phyloP scores from a whole-genome alignment of 2,797 vertebrate genomes.

The Atherinosoma microstoma region DNA sequence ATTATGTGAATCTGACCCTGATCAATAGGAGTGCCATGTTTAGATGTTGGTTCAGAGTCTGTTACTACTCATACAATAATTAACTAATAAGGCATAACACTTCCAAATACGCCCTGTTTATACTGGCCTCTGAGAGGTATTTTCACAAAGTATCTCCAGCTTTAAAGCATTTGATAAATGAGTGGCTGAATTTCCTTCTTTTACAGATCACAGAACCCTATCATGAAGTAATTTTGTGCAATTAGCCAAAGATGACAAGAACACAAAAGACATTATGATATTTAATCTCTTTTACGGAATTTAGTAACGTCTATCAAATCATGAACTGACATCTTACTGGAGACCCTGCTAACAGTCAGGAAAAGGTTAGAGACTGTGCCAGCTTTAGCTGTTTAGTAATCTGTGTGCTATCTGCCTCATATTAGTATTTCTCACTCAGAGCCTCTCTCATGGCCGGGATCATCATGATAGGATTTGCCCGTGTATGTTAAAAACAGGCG shows the following conservation, averaged over 20 bases:
- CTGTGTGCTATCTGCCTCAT: constrained; percentile 53
- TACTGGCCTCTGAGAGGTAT: constrained; percentile 39
- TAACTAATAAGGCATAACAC: constrained; percentile 46
- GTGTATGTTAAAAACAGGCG: constrained; percentile 34
- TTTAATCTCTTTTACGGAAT: constrained; percentile 75
- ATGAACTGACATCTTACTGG: constrained; percentile 58
- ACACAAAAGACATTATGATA: constrained; percentile 73
- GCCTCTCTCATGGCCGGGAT: constrained; percentile 60
- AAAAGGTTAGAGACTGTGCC: constrained; percentile 47
- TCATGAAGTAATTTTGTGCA: constrained; percentile 79
- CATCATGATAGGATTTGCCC: constrained; percentile 63
- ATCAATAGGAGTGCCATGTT: constrained; percentile 55
- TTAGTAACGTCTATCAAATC: constrained; percentile 59
- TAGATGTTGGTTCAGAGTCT: constrained; percentile 46
- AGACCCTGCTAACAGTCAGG: constrained; percentile 48
- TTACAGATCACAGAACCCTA: constrained; percentile 49
- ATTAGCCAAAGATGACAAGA: constrained; percentile 79
- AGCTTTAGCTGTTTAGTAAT: constrained; percentile 64
- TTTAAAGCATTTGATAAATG: constrained; percentile 63
- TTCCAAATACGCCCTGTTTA: constrained; percentile 55
- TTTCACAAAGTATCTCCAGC: constrained; percentile 49
- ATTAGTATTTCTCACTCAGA: constrained; percentile 64
- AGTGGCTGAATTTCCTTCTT: constrained; percentile 60
- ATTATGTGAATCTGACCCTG: constrained; percentile 60
- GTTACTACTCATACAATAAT: constrained; percentile 44